phyloP scores from a whole-genome alignment of 37 sponge, comb jelly and placozoan species.

The Crambe crambe region DNA sequence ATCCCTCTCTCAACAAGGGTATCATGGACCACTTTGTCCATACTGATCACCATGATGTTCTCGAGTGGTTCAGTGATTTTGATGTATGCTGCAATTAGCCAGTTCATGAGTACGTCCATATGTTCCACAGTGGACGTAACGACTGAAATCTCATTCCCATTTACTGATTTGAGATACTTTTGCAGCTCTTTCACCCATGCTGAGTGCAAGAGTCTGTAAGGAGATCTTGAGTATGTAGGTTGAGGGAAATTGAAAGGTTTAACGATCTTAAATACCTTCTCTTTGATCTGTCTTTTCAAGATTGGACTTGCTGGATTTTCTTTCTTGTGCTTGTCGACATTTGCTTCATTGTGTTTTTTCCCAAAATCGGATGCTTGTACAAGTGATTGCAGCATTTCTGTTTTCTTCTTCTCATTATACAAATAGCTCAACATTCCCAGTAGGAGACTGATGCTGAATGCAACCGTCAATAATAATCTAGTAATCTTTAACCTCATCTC shows the following conservation, averaged over 20 bases:
- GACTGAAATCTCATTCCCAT: constrained; percentile 34
- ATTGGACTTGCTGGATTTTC: not conserved
- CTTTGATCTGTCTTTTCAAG: no score
- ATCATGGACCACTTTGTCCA: constrained; percentile 17
- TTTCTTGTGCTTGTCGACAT: no score
- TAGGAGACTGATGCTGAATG: not conserved
- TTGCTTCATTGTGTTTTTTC: no score
- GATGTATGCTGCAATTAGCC: constrained; percentile 38
- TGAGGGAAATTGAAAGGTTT: constrained; percentile 39
- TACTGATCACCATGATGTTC: constrained; percentile 39
- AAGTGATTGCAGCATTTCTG: not conserved
- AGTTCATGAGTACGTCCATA: constrained; percentile 40
- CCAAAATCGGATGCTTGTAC: no score
- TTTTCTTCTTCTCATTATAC: not conserved
- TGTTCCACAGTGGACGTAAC: constrained; percentile 48
- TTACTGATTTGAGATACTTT: not conserved
- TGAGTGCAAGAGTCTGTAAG: constrained; percentile 1
- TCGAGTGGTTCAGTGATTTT: constrained; percentile 20
- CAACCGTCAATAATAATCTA: not conserved
- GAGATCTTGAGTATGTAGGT: constrained; percentile 31
- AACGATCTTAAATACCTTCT: not conserved
- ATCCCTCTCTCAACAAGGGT: not conserved
- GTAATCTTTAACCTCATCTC: no score
- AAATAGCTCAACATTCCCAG: not conserved
- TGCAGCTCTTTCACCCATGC: constrained; percentile 16